phyloP scores from a whole-genome alignment of 2,113 vertebrate species.

The Cromileptes altivelis region DNA sequence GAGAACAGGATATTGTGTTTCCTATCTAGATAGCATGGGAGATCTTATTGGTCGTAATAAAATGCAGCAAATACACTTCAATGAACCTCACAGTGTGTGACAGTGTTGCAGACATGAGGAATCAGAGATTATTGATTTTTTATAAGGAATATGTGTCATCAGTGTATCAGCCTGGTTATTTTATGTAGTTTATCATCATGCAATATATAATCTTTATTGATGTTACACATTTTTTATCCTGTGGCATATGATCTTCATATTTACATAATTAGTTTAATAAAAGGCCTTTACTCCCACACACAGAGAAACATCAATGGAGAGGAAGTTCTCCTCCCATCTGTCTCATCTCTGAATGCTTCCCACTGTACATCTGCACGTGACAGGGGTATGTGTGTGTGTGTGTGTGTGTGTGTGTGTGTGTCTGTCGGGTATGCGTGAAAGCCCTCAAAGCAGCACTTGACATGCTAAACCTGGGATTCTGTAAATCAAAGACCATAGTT shows the following conservation, averaged over 20 bases:
- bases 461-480: slow-evolving; percentile 51
- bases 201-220: neutral
- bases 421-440: slow-evolving; percentile 11
- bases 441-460: slow-evolving; percentile 51
- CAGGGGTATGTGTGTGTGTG: slow-evolving; percentile 35
- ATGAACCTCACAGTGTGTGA: slow-evolving; percentile 1
- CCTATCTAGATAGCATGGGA: slow-evolving; percentile 42
- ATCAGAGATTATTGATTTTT: slow-evolving; percentile 7
- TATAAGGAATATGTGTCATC: slow-evolving; percentile 3
- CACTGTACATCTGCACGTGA: slow-evolving; percentile 60
- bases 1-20: slow-evolving; percentile 76
- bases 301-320: slow-evolving; percentile 56
- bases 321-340: slow-evolving; percentile 47
- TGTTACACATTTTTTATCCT: neutral
- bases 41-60: slow-evolving; percentile 41
- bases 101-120: neutral
- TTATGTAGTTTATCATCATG: neutral
- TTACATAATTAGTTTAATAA: neutral
- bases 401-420: neutral
- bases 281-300: slow-evolving; percentile 27
- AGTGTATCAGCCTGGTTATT: neutral
- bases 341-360: slow-evolving; percentile 54
- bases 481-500: slow-evolving; percentile 39
- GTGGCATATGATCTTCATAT: neutral
- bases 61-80: slow-evolving; percentile 11